These are phyloP conservation scores for Upupa epops DNA, from an alignment of 2,113 vertebrate species.

Conservation along the genomic window DNA sequence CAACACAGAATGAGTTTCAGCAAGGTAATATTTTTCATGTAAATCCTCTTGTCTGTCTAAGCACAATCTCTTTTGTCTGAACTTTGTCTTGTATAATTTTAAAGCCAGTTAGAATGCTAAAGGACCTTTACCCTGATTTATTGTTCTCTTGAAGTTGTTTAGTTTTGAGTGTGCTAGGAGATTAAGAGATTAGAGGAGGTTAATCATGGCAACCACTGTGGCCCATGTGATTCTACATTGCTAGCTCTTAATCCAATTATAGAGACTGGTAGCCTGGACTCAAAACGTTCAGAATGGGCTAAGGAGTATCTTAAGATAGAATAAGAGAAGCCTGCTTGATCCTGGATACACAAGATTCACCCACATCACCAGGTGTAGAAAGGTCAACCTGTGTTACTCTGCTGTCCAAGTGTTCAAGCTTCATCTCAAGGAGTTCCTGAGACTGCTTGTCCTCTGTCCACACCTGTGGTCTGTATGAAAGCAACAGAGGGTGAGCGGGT, in stretches of 20 bases:
- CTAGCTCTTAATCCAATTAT: background rate
- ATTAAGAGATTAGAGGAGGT: background rate
- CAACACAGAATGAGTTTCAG: background rate
- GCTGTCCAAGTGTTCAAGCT: background rate
- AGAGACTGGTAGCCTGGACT: background rate
- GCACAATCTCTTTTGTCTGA: background rate
- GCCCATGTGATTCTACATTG: background rate
- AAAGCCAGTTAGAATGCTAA: background rate
- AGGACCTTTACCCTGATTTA: background rate
- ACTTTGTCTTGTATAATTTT: background rate
- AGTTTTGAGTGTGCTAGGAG: background rate
- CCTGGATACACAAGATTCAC: background rate
- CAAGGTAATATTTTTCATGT: background rate
- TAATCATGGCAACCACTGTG: background rate
- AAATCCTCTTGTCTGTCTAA: background rate
- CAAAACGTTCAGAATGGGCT: background rate
- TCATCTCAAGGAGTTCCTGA: background rate
- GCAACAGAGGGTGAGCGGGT: background rate
- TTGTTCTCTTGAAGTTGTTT: background rate
- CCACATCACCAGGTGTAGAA: background rate
- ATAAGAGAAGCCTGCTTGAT: background rate
- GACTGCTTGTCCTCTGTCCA: background rate
- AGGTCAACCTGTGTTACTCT: background rate
- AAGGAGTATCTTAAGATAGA: background rate
- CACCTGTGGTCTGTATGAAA: background rate